Conservation (phyloP, 2,888 invertebrate species). For the Cenopis cana region DNA sequence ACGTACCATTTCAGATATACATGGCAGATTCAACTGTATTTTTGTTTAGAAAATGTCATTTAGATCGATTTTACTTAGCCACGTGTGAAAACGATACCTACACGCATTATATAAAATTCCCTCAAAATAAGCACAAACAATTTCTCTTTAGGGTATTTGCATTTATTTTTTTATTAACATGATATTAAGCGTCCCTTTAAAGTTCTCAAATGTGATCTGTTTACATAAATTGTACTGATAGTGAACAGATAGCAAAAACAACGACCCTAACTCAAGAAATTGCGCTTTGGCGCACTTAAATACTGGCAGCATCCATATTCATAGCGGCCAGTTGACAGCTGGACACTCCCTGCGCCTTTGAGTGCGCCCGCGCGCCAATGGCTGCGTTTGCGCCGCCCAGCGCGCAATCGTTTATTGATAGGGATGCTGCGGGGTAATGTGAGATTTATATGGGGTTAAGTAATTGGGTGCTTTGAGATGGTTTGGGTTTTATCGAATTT, state of each 20-base stretch:
- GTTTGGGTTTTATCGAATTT: background rate
- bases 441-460: slow-evolving; percentile 22
- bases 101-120: too few relatives aligned
- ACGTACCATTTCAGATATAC: too few relatives aligned
- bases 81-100: too few relatives aligned
- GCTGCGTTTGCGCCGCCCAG: slow-evolving; percentile 65
- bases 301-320: slow-evolving; percentile 70
- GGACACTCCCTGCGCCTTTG: slow-evolving; percentile 40
- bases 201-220: too few relatives aligned
- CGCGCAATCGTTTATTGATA: slow-evolving; percentile 68
- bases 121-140: too few relatives aligned
- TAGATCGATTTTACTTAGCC: too few relatives aligned
- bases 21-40: too few relatives aligned
- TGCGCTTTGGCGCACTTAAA: slow-evolving; percentile 19
- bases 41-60: too few relatives aligned
- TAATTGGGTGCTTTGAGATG: slow-evolving; percentile 19
- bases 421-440: slow-evolving; percentile 59
- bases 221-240: too few relatives aligned
- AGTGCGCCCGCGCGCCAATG: slow-evolving; percentile 64
- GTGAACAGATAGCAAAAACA: background rate
- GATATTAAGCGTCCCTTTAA: too few relatives aligned
- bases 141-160: too few relatives aligned
- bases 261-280: background rate
- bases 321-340: slow-evolving; percentile 73
- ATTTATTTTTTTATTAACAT: too few relatives aligned